phyloP scores from a whole-genome alignment of 2,888 invertebrate genomes.

The Meloe dianella region DNA sequence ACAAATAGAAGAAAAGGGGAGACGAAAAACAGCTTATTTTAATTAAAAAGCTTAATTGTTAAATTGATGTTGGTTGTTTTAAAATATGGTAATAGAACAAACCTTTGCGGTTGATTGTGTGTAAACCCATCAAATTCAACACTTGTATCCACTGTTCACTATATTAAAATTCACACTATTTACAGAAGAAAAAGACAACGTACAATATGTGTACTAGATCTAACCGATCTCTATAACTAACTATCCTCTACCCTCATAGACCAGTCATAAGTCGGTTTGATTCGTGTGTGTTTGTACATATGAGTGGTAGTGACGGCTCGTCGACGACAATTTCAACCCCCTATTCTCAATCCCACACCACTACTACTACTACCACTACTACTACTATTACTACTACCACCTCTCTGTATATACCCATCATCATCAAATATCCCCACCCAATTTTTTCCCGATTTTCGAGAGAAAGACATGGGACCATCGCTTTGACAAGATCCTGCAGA shows the following conservation, averaged over 20 bases:
- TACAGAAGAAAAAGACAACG: conserved; percentile 35
- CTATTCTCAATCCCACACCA: conserved; percentile 35
- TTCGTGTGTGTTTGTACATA: conserved; percentile 25
- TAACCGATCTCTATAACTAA: conserved; percentile 41
- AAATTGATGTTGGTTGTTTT: not conserved
- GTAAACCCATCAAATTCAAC: not conserved
- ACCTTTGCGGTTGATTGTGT: not conserved
- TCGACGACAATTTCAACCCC: conserved; percentile 27
- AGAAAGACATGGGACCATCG: conserved; percentile 30
- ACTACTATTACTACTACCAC: conserved; percentile 11
- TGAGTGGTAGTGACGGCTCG: conserved; percentile 50
- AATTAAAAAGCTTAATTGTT: not conserved
- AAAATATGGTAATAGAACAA: not conserved
- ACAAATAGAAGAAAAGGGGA: not conserved
- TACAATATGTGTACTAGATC: conserved; percentile 26
- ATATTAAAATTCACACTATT: conserved; percentile 46
- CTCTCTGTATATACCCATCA: no score
- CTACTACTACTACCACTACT: conserved; percentile 11
- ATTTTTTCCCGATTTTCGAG: conserved; percentile 9
- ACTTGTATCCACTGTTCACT: no score
- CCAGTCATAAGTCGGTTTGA: conserved; percentile 49
- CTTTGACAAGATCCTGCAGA: conserved; percentile 43
- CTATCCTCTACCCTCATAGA: conserved; percentile 41
- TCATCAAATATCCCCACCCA: not conserved
- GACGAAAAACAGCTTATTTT: not conserved